Base-by-base conservation (phyloP, 1,140 invertebrate genomes). In the Drosophila yakuba region DNA sequence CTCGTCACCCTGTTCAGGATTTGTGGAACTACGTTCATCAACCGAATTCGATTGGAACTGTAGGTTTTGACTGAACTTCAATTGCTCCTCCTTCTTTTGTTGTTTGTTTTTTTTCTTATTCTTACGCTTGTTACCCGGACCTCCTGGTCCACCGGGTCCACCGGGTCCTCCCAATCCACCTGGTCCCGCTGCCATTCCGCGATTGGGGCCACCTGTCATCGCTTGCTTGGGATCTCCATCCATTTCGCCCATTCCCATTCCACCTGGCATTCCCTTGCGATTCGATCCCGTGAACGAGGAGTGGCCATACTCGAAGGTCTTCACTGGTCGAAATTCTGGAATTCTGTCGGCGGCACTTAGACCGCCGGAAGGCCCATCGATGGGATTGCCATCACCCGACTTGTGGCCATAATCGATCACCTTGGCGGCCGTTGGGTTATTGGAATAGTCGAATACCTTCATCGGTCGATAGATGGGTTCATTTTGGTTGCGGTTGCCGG, bases 321-420 rank as follows among this genome's bases (percentile, higher is more conserved):
- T 93, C 3, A 94, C 93, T 12, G 94, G 94, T 47, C 71, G 68
- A 57, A 80, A 92, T 3, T 90, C 84, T 14, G 75, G 74, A 14
- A 54, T 12, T 20, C 62, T 28, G 11, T 7, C 17, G 0, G n/a
- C 23, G 4, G 43, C 2, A 6, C 8, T 35, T 2, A 45, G 15
- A 35, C 15, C 50, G 3, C 15, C 50, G 3, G 45, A 10, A 4
- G 48, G 28, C n/a, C 32, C 41, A 0, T 60, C 25, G 38, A 43
- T 52, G 5, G 45, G 28, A 32, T 6, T 43, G 15, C 36, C 32
- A 56, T 66, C 67, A 15, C 48, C 57, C 5, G 82, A 92, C 75
- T 95, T 94, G 78, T 96, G 96, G 17, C 94, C 94, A 92, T 97
- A 96, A 92, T 97, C 95, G 47, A 96, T 94, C 25, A 96, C 94